Evolutionary conservation across 1,140 invertebrate genomes (phyloP).

Genomic region (Bombus cullumanus): DNA sequence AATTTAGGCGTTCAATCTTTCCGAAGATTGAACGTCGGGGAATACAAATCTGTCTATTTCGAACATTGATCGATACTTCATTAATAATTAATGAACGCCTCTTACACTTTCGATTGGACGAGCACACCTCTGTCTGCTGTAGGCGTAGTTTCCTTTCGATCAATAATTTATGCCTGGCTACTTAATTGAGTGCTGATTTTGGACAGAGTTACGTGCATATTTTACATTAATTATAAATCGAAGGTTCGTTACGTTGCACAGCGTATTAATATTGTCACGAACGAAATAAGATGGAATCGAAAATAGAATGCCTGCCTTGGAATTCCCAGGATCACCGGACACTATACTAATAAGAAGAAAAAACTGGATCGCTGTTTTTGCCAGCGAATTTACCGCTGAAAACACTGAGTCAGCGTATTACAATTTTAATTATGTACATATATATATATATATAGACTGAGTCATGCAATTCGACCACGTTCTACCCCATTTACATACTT

Average conservation of each 20-base stretch:
- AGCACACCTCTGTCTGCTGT: no score
- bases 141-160: background rate
- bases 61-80: constrained; percentile 8
- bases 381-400: background rate
- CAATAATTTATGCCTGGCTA: background rate
- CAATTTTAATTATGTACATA: constrained; percentile 1
- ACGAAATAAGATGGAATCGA: background rate
- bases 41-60: background rate
- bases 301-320: background rate
- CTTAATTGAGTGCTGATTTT: constrained; percentile 26
- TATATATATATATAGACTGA: background rate
- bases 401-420: background rate
- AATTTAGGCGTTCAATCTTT: no score
- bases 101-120: background rate
- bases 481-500: background rate
- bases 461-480: background rate
- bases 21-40: no score
- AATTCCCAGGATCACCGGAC: background rate
- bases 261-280: background rate
- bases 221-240: background rate
- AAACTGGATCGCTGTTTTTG: background rate
- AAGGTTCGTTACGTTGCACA: background rate
- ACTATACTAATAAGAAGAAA: background rate
- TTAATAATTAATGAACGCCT: constrained; percentile 35
- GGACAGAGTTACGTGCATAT: background rate